Conservation (phyloP, 2,797 vertebrate species). For the Aulostomus chinensis region DNA sequence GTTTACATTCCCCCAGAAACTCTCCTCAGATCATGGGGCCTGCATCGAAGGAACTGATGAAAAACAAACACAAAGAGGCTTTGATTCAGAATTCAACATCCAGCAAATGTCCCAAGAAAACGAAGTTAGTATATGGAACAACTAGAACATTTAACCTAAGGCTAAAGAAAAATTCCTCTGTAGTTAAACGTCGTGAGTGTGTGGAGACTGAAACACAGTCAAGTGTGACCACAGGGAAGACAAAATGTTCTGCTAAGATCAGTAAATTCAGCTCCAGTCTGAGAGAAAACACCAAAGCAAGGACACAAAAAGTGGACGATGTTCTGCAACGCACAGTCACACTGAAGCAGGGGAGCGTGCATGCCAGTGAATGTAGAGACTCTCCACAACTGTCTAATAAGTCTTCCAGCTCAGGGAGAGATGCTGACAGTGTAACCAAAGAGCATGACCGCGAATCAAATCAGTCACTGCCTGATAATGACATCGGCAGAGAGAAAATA, state of each 20-base stretch:
- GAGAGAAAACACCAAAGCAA: constrained; percentile 70
- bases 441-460: constrained; percentile 28
- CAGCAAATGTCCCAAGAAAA: constrained; percentile 54
- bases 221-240: constrained; percentile 36
- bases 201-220: constrained; percentile 50
- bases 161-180: constrained; percentile 78
- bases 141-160: constrained; percentile 87
- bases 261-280: constrained; percentile 18
- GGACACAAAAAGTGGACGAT: constrained; percentile 49
- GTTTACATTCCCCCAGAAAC: constrained; percentile 17
- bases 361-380: background rate
- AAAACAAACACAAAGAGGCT: constrained; percentile 22
- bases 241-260: constrained; percentile 14
- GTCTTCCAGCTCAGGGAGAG: constrained; percentile 11
- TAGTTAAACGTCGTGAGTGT: constrained; percentile 73
- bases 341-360: constrained; percentile 2
- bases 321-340: constrained; percentile 10
- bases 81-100: constrained; percentile 10
- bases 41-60: constrained; percentile 9
- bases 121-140: constrained; percentile 84
- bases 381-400: background rate
- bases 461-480: constrained; percentile 33
- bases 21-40: constrained; percentile 25
- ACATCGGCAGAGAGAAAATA: constrained; percentile 16
- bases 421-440: constrained; percentile 34